Base-by-base conservation (phyloP, 2,888 invertebrate genomes). In the Archaeoteleia sp. region DNA sequence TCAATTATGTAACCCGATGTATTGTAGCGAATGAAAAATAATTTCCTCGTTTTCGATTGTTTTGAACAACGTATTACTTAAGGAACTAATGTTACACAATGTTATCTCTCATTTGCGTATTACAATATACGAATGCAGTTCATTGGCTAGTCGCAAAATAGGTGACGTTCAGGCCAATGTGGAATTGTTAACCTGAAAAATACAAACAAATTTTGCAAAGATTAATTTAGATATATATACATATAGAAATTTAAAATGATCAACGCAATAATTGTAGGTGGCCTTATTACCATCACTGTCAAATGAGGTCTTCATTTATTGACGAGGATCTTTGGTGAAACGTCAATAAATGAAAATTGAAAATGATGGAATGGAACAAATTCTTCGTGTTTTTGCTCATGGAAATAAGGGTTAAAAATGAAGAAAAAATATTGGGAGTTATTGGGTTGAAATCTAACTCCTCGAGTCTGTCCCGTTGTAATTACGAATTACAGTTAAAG, bases 161-260 rank as follows among this genome's bases (percentile, higher is more conserved):
- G 34, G 27, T 46, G 39, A 61, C n/a, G 30, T 55, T 17, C 54
- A 63, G 63, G 63, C 43, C 49, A 32, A 17, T 43, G 2, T 8
- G 23, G 27, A 29, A n/a, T 55, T 55, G 54, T 48, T 42, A 43
- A 55, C 37, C 62, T 62, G 62, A 13, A 58, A 58, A 58, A 7
- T 3, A 23, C 4, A 23, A 23, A 23, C 23, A 20, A 8, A 29
- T 29, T 27, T 23, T 5, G 7, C 23, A 23, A 23, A 7, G 3
- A 23, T 23, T 23, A 23, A 23, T 23, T 23, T 5, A 23, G 23
- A 23, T 23, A 23, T 23, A 23, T 23, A 5, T 23, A 7, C 23
- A 23, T 23, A 5, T 23, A 23, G 23, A n/a, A n/a, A n/a, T n/a
- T n/a, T n/a, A n/a, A n/a, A n/a, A n/a, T n/a, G n/a, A n/a, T n/a